Conservation (phyloP, 2,888 invertebrate species). For the Nomada goodeniana region DNA sequence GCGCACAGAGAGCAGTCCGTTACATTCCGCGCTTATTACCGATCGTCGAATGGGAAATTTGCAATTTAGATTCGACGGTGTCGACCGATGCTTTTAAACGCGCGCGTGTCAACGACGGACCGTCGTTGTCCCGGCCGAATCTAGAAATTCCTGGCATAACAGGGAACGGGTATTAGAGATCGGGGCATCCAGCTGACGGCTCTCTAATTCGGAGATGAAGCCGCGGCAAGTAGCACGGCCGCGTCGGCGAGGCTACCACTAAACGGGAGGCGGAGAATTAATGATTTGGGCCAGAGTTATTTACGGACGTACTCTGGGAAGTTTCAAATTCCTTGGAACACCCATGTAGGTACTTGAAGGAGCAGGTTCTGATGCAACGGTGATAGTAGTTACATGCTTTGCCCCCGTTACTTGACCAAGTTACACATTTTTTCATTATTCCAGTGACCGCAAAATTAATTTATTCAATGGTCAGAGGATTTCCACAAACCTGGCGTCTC, state of each 20-base stretch:
- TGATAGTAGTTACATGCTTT: background rate
- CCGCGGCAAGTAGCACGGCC: background rate
- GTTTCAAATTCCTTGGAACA: background rate
- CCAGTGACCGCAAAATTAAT: too few relatives aligned
- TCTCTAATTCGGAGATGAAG: constrained; percentile 20
- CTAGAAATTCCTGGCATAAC: constrained; percentile 56
- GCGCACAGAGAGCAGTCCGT: constrained; percentile 72
- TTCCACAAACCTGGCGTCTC: too few relatives aligned
- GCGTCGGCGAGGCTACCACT: background rate
- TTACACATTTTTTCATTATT: too few relatives aligned
- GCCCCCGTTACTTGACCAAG: background rate
- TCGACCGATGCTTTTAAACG: constrained; percentile 70
- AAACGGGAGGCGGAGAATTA: background rate
- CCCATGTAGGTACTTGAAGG: too few relatives aligned
- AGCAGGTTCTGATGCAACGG: background rate
- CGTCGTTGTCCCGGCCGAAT: constrained; percentile 25
- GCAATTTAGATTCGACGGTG: constrained; percentile 76
- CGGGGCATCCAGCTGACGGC: background rate
- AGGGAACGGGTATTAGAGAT: constrained; percentile 25
- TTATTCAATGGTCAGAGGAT: too few relatives aligned
- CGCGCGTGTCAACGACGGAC: constrained; percentile 52
- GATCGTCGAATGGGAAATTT: constrained; percentile 76
- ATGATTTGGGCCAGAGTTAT: background rate
- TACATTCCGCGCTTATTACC: constrained; percentile 80
- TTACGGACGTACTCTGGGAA: background rate